A percentile compares a stretch with the other conserved stretches of the same genome.
phyloP scores from a whole-genome alignment of 2,113 vertebrate genomes.

The Hiodon alosoides region DNA sequence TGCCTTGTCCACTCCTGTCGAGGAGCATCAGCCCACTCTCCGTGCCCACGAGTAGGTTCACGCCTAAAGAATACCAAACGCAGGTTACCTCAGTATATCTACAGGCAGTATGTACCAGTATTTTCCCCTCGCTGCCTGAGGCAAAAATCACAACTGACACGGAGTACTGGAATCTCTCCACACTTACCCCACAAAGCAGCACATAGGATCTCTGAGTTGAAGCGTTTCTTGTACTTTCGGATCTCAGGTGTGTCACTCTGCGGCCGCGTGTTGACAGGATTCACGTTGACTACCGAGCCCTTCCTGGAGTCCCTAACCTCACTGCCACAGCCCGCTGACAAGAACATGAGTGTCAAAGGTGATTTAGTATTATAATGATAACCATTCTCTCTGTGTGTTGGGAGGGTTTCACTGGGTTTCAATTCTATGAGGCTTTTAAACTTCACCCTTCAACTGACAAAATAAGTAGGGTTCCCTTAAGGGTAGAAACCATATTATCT shows the following conservation, averaged over 20 bases:
- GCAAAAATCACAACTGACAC: background rate
- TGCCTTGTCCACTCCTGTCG: constrained; percentile 95
- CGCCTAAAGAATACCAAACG: constrained; percentile 64
- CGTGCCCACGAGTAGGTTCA: constrained; percentile 93
- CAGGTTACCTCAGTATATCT: background rate
- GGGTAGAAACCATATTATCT: too few relatives aligned
- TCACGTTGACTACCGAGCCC: constrained; percentile 96
- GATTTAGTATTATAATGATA: background rate
- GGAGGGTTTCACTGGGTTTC: too few relatives aligned
- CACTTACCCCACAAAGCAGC: constrained; percentile 93
- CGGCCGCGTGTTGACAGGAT: constrained; percentile 94
- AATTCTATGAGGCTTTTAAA: too few relatives aligned
- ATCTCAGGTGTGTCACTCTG: constrained; percentile 98
- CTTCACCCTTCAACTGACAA: too few relatives aligned
- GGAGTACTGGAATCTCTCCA: background rate
- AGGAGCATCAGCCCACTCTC: constrained; percentile 96
- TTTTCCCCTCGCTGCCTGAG: background rate
- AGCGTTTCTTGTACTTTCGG: constrained; percentile 98
- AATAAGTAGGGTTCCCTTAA: too few relatives aligned
- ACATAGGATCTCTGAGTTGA: constrained; percentile 97
- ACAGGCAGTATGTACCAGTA: too few relatives aligned
- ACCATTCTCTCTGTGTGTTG: too few relatives aligned
- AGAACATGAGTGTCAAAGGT: constrained; percentile 35
- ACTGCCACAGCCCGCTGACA: constrained; percentile 80
- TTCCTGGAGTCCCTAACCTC: constrained; percentile 92